Evolutionary conservation across 2,888 invertebrate genomes (phyloP).

Genomic region (Cepaea hortensis): DNA sequence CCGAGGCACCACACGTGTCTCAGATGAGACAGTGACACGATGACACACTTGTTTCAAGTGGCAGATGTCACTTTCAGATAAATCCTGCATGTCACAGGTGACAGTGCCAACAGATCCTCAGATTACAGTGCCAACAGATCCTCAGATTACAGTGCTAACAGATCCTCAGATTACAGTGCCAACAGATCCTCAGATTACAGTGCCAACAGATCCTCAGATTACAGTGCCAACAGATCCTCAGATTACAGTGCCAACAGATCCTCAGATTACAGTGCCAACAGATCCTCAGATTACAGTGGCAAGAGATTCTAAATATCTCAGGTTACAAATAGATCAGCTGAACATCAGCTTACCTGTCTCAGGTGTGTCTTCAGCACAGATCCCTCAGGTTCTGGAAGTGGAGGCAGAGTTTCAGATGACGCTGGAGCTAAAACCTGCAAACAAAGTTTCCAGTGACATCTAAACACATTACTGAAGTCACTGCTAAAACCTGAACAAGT

Average conservation of each 20-base stretch:
- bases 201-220: neutral
- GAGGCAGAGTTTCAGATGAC: conserved; percentile 86
- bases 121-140: neutral
- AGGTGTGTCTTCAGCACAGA: conserved; percentile 94
- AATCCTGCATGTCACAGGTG: no score
- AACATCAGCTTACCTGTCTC: conserved; percentile 85
- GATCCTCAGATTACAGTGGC: no score
- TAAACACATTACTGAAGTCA: no score
- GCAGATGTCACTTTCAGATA: no score
- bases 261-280: neutral
- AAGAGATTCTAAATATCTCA: neutral
- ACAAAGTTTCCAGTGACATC: neutral
- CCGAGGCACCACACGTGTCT: no score
- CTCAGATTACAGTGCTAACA: no score
- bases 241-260: neutral
- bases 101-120: no score
- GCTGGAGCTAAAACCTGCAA: conserved; percentile 75
- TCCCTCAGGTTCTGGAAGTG: conserved; percentile 96
- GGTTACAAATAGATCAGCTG: neutral
- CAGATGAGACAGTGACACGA: no score
- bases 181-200: neutral
- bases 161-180: no score
- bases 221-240: neutral
- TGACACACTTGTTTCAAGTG: neutral
- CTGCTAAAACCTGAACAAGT: no score